Evolutionary conservation across 2,888 invertebrate genomes (phyloP).

Genomic region (Acleris literana): DNA sequence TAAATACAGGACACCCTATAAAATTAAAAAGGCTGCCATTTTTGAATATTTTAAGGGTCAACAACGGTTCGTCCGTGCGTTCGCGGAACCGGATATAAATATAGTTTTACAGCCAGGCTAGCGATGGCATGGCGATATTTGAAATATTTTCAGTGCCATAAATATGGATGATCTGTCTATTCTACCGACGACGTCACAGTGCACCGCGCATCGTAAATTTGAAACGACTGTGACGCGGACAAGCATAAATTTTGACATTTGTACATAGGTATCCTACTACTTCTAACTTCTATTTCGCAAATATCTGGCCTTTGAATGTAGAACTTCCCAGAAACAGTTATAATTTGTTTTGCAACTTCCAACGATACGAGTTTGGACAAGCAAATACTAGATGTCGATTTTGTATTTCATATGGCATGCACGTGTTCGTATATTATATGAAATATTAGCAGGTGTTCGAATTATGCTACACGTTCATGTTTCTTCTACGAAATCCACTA

Average conservation of each 20-base stretch:
- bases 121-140: constrained; percentile 8
- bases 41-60: neutral
- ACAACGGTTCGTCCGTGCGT: neutral
- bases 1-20: too few species aligned
- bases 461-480: too few species aligned
- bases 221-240: constrained; percentile 49
- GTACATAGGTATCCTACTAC: constrained; percentile 1
- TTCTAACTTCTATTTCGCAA: neutral
- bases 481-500: too few species aligned
- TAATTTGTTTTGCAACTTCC: too few species aligned
- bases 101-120: neutral
- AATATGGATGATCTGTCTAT: constrained; percentile 14
- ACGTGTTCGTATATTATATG: neutral
- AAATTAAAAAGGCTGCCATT: too few species aligned
- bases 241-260: constrained; percentile 40
- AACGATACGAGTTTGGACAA: too few species aligned
- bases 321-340: neutral
- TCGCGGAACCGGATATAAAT: neutral
- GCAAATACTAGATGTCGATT: neutral
- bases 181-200: neutral
- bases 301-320: neutral
- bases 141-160: constrained; percentile 12
- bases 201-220: constrained; percentile 55
- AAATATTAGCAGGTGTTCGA: neutral
- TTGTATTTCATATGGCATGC: neutral